These are phyloP conservation scores for Beroe ovata DNA, from an alignment of 37 sponge, comb jelly and placozoan species.

Conservation along the genomic window DNA sequence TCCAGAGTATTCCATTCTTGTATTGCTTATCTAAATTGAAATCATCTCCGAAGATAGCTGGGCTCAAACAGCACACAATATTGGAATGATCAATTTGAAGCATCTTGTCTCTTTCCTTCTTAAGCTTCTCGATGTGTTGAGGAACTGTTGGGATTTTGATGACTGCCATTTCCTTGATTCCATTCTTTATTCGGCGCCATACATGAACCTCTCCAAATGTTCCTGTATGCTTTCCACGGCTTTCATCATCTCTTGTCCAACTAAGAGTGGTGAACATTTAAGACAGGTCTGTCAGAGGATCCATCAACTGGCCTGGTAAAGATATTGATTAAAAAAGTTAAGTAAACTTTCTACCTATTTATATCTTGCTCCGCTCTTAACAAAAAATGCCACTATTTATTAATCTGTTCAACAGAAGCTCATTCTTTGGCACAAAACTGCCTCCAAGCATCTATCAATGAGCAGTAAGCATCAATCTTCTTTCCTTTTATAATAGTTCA, in stretches of 20 bases:
- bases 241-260: conserved; percentile 63
- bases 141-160: conserved; percentile 57
- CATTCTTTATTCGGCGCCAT: conserved; percentile 50
- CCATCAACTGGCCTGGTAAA: too few relatives aligned
- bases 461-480: too few relatives aligned
- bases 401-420: too few relatives aligned
- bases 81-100: conserved; percentile 7
- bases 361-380: too few relatives aligned
- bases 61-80: conserved; percentile 22
- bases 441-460: too few relatives aligned
- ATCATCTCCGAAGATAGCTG: conserved; percentile 37
- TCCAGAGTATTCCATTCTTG: conserved; percentile 56
- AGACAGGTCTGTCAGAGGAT: too few relatives aligned
- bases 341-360: too few relatives aligned
- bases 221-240: conserved; percentile 45
- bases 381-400: too few relatives aligned
- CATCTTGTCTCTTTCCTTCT: conserved; percentile 59
- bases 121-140: conserved; percentile 59
- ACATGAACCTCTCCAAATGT: conserved; percentile 66
- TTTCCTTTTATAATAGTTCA: too few relatives aligned
- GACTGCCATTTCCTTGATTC: conserved; percentile 58
- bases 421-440: too few relatives aligned
- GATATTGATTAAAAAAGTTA: too few relatives aligned
- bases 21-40: conserved; percentile 57
- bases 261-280: conserved; percentile 8